Evolutionary conservation across 2,888 invertebrate species (phyloP).

Genomic region (Ischnus inquisitorius): DNA sequence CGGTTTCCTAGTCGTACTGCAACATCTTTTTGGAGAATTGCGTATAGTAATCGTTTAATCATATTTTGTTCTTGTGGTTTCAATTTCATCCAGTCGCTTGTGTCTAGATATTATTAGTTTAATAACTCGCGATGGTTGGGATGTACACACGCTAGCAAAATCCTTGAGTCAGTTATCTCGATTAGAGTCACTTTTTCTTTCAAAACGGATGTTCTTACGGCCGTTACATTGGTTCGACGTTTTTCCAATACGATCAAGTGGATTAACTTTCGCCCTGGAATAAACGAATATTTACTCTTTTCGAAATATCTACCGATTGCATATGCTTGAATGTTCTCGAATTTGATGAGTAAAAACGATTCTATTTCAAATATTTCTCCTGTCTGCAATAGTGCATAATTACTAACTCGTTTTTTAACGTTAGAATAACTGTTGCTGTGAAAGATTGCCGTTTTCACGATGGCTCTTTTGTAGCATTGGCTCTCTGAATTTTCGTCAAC

Average conservation of each 20-base stretch:
- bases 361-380: conserved; percentile 43
- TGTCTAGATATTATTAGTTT: neutral
- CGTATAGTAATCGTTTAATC: too few relatives aligned
- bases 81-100: neutral
- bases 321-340: neutral
- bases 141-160: conserved; percentile 34
- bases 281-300: conserved; percentile 25
- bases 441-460: conserved; percentile 40
- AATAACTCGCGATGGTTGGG: conserved; percentile 34
- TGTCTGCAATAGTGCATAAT: conserved; percentile 40
- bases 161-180: conserved; percentile 9
- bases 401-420: conserved; percentile 51
- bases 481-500: conserved; percentile 32
- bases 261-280: conserved; percentile 29
- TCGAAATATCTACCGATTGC: conserved; percentile 42
- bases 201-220: conserved; percentile 17
- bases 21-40: too few relatives aligned
- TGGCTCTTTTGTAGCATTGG: conserved; percentile 35
- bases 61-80: too few relatives aligned
- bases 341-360: conserved; percentile 21
- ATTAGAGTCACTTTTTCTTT: conserved; percentile 50
- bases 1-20: too few relatives aligned
- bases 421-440: conserved; percentile 37
- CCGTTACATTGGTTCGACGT: conserved; percentile 6
- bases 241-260: conserved; percentile 30